Evolutionary conservation across 2,888 invertebrate species (phyloP).

Genomic region (Pristionchus arcanus): DNA sequence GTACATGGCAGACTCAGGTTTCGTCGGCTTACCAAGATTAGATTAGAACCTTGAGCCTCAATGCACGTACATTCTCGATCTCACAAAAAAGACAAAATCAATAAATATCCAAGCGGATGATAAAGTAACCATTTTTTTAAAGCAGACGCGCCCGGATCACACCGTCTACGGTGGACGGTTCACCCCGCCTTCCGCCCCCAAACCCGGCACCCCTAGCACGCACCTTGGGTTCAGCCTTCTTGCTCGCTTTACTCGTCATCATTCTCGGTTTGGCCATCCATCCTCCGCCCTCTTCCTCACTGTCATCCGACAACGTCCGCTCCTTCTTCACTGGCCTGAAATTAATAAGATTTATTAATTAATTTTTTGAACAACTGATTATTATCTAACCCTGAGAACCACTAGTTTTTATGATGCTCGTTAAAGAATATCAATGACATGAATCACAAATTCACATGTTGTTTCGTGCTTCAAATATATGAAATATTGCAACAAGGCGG

Average conservation of each 20-base stretch:
- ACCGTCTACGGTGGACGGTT: too few relatives aligned
- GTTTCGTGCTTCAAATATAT: background rate
- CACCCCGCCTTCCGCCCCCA: too few relatives aligned
- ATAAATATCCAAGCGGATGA: too few relatives aligned
- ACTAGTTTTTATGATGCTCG: too few relatives aligned
- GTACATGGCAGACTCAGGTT: background rate
- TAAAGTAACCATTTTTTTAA: too few relatives aligned
- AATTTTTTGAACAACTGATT: too few relatives aligned
- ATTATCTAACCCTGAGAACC: too few relatives aligned
- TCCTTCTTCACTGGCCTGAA: slow-evolving; percentile 43
- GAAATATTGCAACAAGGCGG: background rate
- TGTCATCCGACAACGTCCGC: slow-evolving; percentile 55
- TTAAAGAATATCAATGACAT: too few relatives aligned
- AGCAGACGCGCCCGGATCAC: too few relatives aligned
- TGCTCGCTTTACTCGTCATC: slow-evolving; percentile 44
- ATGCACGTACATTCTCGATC: too few relatives aligned
- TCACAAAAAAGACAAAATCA: too few relatives aligned
- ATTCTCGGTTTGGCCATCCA: slow-evolving; percentile 53
- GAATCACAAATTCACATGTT: background rate
- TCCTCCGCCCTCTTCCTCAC: slow-evolving; percentile 45
- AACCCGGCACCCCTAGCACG: background rate
- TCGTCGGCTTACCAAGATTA: background rate
- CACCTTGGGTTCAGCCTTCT: slow-evolving; percentile 28
- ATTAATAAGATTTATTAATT: background rate
- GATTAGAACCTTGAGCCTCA: background rate